Evolutionary conservation across 1,140 invertebrate genomes (phyloP), one percentile per base, ranked within the genome.

Genomic region (Trissolcus basalis): DNA sequence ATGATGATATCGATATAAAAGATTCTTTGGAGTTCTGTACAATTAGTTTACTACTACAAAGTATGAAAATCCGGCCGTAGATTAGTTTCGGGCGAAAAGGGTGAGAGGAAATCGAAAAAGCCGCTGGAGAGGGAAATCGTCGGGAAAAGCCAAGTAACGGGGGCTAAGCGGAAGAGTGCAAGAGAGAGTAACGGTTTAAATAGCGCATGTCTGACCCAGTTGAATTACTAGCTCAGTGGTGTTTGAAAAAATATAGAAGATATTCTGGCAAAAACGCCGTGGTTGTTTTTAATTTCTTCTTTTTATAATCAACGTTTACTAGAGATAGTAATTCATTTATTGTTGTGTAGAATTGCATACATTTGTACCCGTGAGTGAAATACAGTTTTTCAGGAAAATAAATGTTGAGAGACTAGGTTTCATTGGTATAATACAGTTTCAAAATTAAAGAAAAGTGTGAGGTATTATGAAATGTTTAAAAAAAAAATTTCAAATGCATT

Each of bases 151-250:
- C 14, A 11, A 33, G 43, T 32, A 53, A 39, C 1, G 44, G 11
- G 14, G 14, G 16, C 47, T 9, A 14, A 8, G 48, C 13, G 63
- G 61, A 61, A 68, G 58, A 64, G 51, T 33, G 47, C 58, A 43
- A 58, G 59, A 58, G 64, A 58, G 72, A 69, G 59, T 64, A 59
- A 75, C 64, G 72, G 64, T 50, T 67, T 61, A 74, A 59, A 74
- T 67, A 35, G 71, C 71, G 71, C 71, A 74, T 74, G 63, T 68
- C 71, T 63, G 71, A 75, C 71, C 71, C 59, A 75, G 71, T 75
- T 75, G 71, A 67, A 75, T 75, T 75, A 68, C 58, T 67, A 63
- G 36, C 35, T 51, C 41, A 68, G 58, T 49, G 71, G 59, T 51
- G 58, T 75, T 75, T 67, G 68, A 75, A 75, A 55, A 56, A 75